Evolutionary conservation across 2,113 vertebrate genomes (phyloP).

Genomic region (Plestiodon gilberti): DNA sequence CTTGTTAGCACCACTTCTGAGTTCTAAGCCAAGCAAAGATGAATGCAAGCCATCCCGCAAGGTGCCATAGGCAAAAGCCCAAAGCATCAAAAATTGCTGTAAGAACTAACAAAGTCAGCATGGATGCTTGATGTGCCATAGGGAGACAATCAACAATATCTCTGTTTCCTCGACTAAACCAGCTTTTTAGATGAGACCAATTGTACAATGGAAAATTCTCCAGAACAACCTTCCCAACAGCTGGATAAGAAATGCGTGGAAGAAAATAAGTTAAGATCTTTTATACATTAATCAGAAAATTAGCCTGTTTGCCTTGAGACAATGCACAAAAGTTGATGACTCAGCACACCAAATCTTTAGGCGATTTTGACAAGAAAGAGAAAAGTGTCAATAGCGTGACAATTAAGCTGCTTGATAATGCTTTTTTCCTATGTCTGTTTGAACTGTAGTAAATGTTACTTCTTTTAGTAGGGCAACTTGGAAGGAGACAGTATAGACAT

Average conservation of each 20-base stretch:
- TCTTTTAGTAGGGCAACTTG: background rate
- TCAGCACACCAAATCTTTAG: too few species aligned
- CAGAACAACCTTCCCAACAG: background rate
- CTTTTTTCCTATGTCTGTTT: background rate
- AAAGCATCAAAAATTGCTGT: background rate
- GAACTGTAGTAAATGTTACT: background rate
- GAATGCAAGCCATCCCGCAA: background rate
- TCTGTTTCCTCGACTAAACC: constrained; percentile 6
- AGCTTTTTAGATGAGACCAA: constrained; percentile 12
- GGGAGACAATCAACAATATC: background rate
- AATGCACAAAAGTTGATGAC: background rate
- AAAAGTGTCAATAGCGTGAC: background rate
- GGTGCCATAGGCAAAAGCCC: background rate
- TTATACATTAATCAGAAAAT: background rate
- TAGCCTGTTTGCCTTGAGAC: background rate
- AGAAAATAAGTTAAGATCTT: background rate
- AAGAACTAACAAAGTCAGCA: constrained; percentile 17
- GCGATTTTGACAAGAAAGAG: background rate
- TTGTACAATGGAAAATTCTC: background rate
- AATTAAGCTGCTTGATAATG: background rate
- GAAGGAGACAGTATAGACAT: too few species aligned
- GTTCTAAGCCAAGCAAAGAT: constrained; percentile 30
- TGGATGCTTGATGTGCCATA: background rate
- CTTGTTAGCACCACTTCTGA: background rate
- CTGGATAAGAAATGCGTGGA: background rate